These are phyloP conservation scores for Aegypius monachus DNA, from an alignment of 2,113 vertebrate species.

Conservation along the genomic window DNA sequence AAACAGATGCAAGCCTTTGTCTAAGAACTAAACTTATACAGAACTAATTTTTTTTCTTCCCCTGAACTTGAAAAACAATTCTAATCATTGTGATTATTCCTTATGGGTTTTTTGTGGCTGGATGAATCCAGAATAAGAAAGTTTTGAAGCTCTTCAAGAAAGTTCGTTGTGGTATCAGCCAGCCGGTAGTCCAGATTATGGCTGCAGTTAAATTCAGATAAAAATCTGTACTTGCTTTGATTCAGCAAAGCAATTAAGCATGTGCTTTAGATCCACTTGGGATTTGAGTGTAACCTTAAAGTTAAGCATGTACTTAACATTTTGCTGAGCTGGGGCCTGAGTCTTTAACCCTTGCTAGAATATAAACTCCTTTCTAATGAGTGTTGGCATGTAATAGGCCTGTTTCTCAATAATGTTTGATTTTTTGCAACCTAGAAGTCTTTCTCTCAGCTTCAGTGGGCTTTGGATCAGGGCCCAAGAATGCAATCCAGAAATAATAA, in stretches of 20 bases:
- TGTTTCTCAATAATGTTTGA: constrained; percentile 32
- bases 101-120: background rate
- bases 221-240: constrained; percentile 54
- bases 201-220: constrained; percentile 43
- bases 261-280: constrained; percentile 55
- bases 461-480: constrained; percentile 56
- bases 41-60: background rate
- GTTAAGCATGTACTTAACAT: constrained; percentile 63
- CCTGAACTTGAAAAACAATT: background rate
- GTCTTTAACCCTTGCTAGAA: constrained; percentile 56
- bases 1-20: background rate
- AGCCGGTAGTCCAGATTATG: background rate
- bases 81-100: background rate
- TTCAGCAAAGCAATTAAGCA: constrained; percentile 54
- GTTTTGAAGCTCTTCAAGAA: background rate
- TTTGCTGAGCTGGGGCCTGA: constrained; percentile 47
- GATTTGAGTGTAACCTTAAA: constrained; percentile 55
- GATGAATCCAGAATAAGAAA: background rate
- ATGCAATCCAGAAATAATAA: constrained; percentile 65
- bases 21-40: background rate
- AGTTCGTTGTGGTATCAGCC: background rate
- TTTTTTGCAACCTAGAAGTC: constrained; percentile 35
- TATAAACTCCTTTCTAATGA: constrained; percentile 28
- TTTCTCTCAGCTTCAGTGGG: constrained; percentile 39
- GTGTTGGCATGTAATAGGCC: background rate